Evolutionary conservation across 2,888 invertebrate genomes (phyloP).

Genomic region (Pyrrhosoma nymphula): DNA sequence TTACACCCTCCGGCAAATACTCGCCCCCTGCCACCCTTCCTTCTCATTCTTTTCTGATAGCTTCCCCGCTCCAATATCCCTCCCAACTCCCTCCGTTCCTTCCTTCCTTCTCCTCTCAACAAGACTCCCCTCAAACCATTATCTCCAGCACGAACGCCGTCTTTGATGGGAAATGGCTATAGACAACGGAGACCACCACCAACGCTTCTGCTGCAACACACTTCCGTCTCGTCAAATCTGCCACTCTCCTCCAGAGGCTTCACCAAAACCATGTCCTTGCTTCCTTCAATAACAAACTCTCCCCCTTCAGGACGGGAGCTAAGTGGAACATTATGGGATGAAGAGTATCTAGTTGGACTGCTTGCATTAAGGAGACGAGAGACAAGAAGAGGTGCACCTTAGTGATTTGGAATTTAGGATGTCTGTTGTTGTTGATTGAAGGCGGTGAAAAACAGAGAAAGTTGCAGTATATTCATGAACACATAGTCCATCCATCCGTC

Average conservation of each 20-base stretch:
- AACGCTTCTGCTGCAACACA: neutral
- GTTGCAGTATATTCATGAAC: too few relatives aligned
- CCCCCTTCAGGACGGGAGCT: neutral
- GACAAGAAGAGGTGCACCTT: too few relatives aligned
- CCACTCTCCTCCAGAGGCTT: too few relatives aligned
- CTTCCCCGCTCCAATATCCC: neutral
- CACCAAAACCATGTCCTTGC: neutral
- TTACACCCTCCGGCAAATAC: neutral
- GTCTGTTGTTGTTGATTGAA: too few relatives aligned
- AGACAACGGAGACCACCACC: too few relatives aligned
- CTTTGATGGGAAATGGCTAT: constrained; percentile 17
- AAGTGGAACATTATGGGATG: neutral
- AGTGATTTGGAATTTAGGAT: too few relatives aligned
- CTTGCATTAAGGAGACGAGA: too few relatives aligned
- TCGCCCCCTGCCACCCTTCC: neutral
- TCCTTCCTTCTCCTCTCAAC: neutral
- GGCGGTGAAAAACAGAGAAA: too few relatives aligned
- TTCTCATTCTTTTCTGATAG: neutral
- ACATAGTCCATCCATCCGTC: too few relatives aligned
- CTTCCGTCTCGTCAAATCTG: neutral
- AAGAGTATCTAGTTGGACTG: neutral
- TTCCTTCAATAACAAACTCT: neutral
- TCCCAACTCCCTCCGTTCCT: neutral
- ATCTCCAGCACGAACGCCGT: neutral
- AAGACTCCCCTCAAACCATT: neutral